These are phyloP conservation scores for Cynodonichthys magdalenae DNA, from an alignment of 2,797 vertebrate species.

Conservation along the genomic window DNA sequence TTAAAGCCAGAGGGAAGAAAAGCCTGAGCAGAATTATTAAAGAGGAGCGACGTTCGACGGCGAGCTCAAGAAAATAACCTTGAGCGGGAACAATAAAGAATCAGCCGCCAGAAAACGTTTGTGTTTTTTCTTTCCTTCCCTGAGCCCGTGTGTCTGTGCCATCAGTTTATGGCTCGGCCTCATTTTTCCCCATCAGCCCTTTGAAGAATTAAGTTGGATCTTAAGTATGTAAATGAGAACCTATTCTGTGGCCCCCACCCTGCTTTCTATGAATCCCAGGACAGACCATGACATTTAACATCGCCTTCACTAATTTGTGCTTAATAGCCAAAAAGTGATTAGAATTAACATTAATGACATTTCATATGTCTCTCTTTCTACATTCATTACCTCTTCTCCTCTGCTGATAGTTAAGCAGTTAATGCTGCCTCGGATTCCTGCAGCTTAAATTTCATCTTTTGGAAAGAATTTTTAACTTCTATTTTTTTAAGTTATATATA, in stretches of 20 bases:
- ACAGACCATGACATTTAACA: slow-evolving; percentile 86
- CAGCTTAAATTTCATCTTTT: slow-evolving; percentile 76
- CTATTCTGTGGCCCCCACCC: slow-evolving; percentile 69
- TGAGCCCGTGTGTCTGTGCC: slow-evolving; percentile 60
- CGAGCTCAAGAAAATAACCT: slow-evolving; percentile 80
- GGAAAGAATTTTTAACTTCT: slow-evolving; percentile 48
- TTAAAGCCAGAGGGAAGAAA: slow-evolving; percentile 72
- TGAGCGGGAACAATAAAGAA: slow-evolving; percentile 80
- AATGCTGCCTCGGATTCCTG: slow-evolving; percentile 70
- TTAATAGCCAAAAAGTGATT: slow-evolving; percentile 86
- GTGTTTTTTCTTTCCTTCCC: slow-evolving; percentile 53
- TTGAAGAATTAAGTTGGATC: slow-evolving; percentile 82
- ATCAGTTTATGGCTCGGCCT: slow-evolving; percentile 69
- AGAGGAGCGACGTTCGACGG: slow-evolving; percentile 68
- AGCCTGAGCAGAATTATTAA: slow-evolving; percentile 76
- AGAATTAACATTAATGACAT: slow-evolving; percentile 85
- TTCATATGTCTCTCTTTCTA: slow-evolving; percentile 76
- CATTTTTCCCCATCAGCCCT: slow-evolving; percentile 72
- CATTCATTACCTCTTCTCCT: slow-evolving; percentile 73
- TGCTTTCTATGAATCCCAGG: slow-evolving; percentile 79
- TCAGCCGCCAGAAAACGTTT: slow-evolving; percentile 77
- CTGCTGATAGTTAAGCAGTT: slow-evolving; percentile 74
- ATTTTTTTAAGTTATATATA: too few species aligned
- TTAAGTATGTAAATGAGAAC: slow-evolving; percentile 84
- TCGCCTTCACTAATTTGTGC: slow-evolving; percentile 83